phyloP scores from a whole-genome alignment of 1,140 invertebrate genomes.

The Sminthurinus signatus region DNA sequence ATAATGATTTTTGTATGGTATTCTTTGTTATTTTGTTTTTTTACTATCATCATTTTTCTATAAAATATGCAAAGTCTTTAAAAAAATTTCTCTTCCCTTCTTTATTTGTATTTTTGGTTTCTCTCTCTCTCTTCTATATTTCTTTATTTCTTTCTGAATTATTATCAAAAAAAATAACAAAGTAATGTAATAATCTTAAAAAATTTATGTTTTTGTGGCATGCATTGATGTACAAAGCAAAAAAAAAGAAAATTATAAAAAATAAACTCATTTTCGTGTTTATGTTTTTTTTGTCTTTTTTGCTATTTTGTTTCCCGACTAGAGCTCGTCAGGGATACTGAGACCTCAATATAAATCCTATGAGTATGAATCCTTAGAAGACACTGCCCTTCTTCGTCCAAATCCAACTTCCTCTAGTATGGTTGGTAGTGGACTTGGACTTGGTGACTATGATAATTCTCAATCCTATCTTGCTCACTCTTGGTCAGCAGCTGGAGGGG shows the following conservation, averaged over 20 bases:
- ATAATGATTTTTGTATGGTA: no score
- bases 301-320: not conserved
- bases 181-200: not conserved
- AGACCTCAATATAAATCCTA: constrained; percentile 49
- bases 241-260: not conserved
- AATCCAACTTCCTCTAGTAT: constrained; percentile 17
- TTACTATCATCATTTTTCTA: no score
- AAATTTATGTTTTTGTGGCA: not conserved
- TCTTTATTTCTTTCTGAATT: not conserved
- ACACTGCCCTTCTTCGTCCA: constrained; percentile 39
- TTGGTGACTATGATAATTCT: constrained; percentile 46
- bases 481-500: constrained; percentile 44
- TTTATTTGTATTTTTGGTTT: no score
- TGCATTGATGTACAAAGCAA: not conserved
- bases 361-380: constrained; percentile 51
- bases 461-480: constrained; percentile 46
- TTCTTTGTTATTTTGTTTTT: no score
- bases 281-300: not conserved
- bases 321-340: constrained; percentile 41
- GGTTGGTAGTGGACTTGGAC: no score
- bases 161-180: constrained; percentile 1
- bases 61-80: no score
- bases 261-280: no score
- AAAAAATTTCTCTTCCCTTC: constrained; percentile 11
- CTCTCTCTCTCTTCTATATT: constrained; percentile 1